Base-by-base conservation (phyloP, 1,140 invertebrate genomes). In the Oncopodura yosiiana region DNA sequence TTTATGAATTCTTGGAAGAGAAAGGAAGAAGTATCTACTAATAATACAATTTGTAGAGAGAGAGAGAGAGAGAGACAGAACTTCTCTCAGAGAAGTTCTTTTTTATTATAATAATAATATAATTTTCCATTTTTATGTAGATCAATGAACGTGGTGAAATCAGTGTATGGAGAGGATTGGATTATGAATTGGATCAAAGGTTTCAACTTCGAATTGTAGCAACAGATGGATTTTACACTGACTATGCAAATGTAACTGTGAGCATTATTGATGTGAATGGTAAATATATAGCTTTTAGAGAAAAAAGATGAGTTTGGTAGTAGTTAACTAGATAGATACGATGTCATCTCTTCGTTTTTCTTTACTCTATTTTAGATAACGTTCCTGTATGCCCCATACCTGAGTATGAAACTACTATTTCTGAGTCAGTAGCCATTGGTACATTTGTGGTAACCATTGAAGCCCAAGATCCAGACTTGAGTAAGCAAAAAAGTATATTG, bases 201-300 rank as follows among this genome's bases (percentile, higher is more conserved):
- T 64, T 54, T 44, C 23, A 59, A 21, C 39, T 64, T n/a, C 32
- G 46, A 39, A 53, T 64, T 24, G 34, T 61, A 32, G 58, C 59
- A 43, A 61, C 62, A 26, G 62, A 64, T 49, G 62, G 62, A 21
- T 46, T 58, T 37, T 53, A 53, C 48, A 52, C 48, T 18, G 62
- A 64, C 50, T 56, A 56, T 32, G 46, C 62, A 1, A 61, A 64
- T 38, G 55, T 64, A 12, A 58, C 62, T 24, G 42, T 64, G 9
- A 64, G 49, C 37, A 53, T 64, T 12, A 46, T 58, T 36, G 62
- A 63, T 56, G 58, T 63, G 23, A 61, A 64, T 43, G 62, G 62
- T 61, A 52, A 55, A 48, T 41, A 32, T 36, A 26, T 37, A 49
- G 27, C 19, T 44, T 27, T 29, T 24, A n/a, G 14, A 6, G 26